phyloP scores from a whole-genome alignment of 2,113 vertebrate species.

The Daubentonia madagascariensis region DNA sequence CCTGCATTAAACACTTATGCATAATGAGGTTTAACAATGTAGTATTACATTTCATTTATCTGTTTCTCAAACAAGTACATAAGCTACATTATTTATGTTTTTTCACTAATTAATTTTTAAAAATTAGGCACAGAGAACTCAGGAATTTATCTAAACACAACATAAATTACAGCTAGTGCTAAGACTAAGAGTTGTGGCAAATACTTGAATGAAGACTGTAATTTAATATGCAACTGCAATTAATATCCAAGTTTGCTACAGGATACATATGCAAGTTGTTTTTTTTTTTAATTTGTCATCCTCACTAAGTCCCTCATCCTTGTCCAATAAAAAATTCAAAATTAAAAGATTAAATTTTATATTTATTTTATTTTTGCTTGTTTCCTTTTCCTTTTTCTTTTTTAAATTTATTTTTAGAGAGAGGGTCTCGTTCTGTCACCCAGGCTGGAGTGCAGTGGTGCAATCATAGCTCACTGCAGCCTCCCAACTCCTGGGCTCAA shows the following conservation, averaged over 20 bases:
- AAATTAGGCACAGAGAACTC: neutral
- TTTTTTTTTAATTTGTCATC: neutral
- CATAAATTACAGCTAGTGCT: neutral
- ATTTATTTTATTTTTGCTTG: neutral
- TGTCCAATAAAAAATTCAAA: neutral
- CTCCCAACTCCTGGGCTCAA: too few relatives aligned
- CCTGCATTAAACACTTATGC: neutral
- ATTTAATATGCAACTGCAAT: neutral
- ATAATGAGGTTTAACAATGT: neutral
- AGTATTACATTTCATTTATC: neutral
- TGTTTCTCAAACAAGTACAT: neutral
- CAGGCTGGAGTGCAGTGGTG: too few relatives aligned
- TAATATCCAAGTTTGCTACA: neutral
- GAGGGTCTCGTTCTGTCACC: too few relatives aligned
- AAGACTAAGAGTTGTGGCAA: neutral
- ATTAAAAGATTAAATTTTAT: neutral
- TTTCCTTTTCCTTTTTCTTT: neutral
- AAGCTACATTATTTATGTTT: neutral
- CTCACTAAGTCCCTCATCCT: neutral
- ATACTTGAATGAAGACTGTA: neutral
- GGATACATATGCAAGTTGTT: neutral
- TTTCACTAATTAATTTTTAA: slow-evolving; percentile 4
- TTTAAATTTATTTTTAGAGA: too few relatives aligned
- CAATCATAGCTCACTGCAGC: too few relatives aligned
- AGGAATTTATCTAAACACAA: neutral